phyloP scores from a whole-genome alignment of 2,113 vertebrate genomes.

The Cranoglanis bouderius region DNA sequence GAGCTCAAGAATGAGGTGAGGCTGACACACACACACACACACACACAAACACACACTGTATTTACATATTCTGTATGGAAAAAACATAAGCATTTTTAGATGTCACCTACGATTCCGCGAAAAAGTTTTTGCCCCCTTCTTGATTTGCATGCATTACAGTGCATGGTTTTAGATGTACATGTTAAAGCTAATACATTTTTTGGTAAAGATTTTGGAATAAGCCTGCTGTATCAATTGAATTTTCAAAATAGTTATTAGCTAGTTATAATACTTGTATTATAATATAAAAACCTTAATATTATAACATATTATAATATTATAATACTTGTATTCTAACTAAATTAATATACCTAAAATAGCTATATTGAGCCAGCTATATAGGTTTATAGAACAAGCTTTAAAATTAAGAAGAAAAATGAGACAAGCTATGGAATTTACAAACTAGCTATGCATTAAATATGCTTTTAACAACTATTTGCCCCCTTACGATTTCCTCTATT shows the following conservation, averaged over 20 bases:
- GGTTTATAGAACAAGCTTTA: neutral
- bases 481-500: neutral
- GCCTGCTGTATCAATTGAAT: neutral
- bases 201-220: neutral
- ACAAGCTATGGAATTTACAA: neutral
- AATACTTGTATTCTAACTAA: neutral
- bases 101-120: neutral
- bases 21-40: constrained; percentile 10
- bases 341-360: neutral
- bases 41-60: neutral
- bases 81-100: neutral
- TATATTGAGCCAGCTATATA: neutral
- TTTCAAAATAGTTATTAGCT: neutral
- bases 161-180: neutral
- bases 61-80: neutral
- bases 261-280: too few species aligned
- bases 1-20: constrained; percentile 90
- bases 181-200: neutral
- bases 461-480: neutral
- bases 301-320: neutral
- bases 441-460: neutral
- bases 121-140: neutral
- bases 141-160: neutral
- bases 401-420: neutral
- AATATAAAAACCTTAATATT: too few species aligned